phyloP scores from a whole-genome alignment of 2,797 vertebrate genomes.

The Salarias fasciatus region DNA sequence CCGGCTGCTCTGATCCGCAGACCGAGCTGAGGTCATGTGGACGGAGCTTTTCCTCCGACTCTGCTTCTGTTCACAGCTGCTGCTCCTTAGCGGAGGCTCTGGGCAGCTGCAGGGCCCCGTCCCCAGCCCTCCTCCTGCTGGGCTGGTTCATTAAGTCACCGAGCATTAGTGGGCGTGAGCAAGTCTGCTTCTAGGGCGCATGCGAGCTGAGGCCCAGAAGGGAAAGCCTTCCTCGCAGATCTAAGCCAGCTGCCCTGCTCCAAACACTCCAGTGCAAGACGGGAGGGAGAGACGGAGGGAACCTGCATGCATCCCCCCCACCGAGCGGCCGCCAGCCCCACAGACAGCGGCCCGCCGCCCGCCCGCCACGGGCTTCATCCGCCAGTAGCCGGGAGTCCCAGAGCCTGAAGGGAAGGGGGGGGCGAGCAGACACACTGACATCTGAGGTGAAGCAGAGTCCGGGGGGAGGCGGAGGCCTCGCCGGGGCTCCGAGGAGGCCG shows the following conservation, averaged over 20 bases:
- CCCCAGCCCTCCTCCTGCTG: conserved; percentile 40
- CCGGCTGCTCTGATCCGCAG: too few relatives aligned
- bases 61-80: too few relatives aligned
- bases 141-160: conserved; percentile 59
- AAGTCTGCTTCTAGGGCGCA: conserved; percentile 71
- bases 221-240: conserved; percentile 78
- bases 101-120: conserved; percentile 43
- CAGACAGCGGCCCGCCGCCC: conserved; percentile 22
- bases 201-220: conserved; percentile 80
- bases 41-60: too few relatives aligned
- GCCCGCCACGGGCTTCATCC: not conserved
- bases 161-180: conserved; percentile 69
- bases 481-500: conserved; percentile 64
- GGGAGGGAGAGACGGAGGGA: conserved; percentile 38
- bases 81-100: too few relatives aligned
- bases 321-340: conserved; percentile 41
- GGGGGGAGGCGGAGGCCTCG: conserved; percentile 65
- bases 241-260: conserved; percentile 78
- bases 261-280: conserved; percentile 67
- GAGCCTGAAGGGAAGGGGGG: not conserved
- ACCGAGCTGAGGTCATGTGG: too few relatives aligned
- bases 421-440: conserved; percentile 56
- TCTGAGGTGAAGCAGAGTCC: conserved; percentile 70
- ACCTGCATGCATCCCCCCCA: conserved; percentile 39
- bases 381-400: conserved; percentile 23